Evolutionary conservation across 2,113 vertebrate genomes (phyloP).

Genomic region (Triplophysa rosa): DNA sequence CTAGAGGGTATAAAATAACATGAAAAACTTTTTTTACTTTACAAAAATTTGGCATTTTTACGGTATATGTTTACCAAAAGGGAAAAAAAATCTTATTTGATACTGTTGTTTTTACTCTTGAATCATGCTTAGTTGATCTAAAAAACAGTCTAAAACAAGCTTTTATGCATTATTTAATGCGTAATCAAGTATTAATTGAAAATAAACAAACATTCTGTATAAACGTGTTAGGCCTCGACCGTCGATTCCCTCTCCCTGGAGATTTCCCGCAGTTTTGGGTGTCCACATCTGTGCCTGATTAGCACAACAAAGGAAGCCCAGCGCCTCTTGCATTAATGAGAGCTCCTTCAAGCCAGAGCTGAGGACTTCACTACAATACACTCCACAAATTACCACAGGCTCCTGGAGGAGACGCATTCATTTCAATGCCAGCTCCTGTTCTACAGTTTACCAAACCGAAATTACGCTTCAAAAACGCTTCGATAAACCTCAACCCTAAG

Average conservation of each 20-base stretch:
- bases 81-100: neutral
- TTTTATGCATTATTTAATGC: neutral
- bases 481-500: conserved; percentile 21
- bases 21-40: no score
- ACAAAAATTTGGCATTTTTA: no score
- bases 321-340: conserved; percentile 69
- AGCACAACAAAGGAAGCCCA: conserved; percentile 74
- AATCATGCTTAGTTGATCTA: neutral
- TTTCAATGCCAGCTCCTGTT: conserved; percentile 46
- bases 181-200: neutral
- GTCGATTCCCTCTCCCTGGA: conserved; percentile 57
- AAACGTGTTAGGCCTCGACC: conserved; percentile 31
- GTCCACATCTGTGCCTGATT: conserved; percentile 79
- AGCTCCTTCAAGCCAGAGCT: conserved; percentile 38
- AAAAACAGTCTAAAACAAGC: neutral
- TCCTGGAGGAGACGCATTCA: conserved; percentile 46
- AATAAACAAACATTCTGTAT: conserved; percentile 7
- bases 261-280: conserved; percentile 62
- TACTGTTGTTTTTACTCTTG: neutral
- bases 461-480: conserved; percentile 40
- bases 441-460: conserved; percentile 47
- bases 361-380: conserved; percentile 47
- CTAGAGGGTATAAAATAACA: no score
- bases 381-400: conserved; percentile 42
- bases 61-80: no score